Evolutionary conservation across 2,888 invertebrate genomes (phyloP).

Genomic region (Ophraella communa): DNA sequence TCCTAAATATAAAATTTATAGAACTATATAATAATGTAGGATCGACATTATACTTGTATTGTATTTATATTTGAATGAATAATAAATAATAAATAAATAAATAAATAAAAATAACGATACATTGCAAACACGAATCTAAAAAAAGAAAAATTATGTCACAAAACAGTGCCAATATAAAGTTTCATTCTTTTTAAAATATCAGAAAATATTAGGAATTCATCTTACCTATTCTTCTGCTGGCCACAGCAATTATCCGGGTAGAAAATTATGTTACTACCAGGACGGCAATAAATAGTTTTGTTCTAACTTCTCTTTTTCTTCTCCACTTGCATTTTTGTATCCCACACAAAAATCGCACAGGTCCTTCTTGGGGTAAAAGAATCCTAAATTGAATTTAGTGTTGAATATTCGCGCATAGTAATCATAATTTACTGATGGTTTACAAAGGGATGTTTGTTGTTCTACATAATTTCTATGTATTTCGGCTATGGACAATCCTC

Average conservation of each 20-base stretch:
- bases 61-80: too few species aligned
- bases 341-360: conserved; percentile 46
- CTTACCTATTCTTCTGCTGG: conserved; percentile 23
- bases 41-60: too few species aligned
- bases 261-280: conserved; percentile 10
- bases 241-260: conserved; percentile 27
- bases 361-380: conserved; percentile 34
- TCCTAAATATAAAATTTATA: too few species aligned
- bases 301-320: conserved; percentile 38
- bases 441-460: neutral
- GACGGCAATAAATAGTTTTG: neutral
- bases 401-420: neutral
- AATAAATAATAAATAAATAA: too few species aligned
- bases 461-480: neutral
- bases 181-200: neutral
- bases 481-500: neutral
- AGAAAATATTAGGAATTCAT: neutral
- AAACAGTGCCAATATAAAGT: neutral
- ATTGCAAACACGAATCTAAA: conserved; percentile 23
- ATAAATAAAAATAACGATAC: conserved; percentile 26
- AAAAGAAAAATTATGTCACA: neutral
- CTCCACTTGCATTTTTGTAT: conserved; percentile 43
- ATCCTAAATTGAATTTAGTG: neutral
- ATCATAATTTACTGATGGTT: neutral
- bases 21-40: too few species aligned